Evolutionary conservation across 2,797 vertebrate species (phyloP).

Genomic region (Brachymystax lenok): DNA sequence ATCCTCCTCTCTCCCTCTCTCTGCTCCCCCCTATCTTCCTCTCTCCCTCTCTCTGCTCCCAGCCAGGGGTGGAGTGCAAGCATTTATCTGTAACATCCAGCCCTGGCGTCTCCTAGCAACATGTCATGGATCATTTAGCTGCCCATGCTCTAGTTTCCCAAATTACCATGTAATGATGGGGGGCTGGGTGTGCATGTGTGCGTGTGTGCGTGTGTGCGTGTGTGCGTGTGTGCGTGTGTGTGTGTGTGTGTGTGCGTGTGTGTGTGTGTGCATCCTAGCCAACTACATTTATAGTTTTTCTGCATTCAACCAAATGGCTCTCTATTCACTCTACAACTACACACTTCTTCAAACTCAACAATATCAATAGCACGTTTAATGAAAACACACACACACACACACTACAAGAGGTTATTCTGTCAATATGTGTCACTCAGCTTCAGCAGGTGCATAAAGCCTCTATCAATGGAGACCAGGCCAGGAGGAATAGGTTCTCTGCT

Average conservation of each 20-base stretch:
- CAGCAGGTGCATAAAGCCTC: constrained; percentile 57
- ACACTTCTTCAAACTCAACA: neutral
- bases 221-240: neutral
- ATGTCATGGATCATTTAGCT: constrained; percentile 74
- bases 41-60: constrained; percentile 23
- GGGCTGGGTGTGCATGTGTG: neutral
- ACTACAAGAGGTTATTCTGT: constrained; percentile 65
- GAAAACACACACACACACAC: constrained; percentile 51
- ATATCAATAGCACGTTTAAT: neutral
- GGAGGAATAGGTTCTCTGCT: neutral
- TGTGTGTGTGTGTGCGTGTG: neutral
- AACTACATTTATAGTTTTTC: neutral
- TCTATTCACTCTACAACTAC: neutral
- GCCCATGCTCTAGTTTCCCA: constrained; percentile 60
- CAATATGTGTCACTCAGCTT: constrained; percentile 58
- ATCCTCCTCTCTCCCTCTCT: too few relatives aligned
- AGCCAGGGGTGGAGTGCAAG: constrained; percentile 79
- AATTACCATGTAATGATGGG: constrained; percentile 39
- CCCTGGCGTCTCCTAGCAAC: constrained; percentile 92
- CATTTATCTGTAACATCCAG: constrained; percentile 93
- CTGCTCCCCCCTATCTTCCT: too few relatives aligned
- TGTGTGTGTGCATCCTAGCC: neutral
- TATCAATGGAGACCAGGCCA: constrained; percentile 32
- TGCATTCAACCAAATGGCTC: neutral
- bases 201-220: constrained; percentile 1